Percentiles rank a stretch among this genome's conserved stretches.
phyloP scores from a whole-genome alignment of 2,797 vertebrate species.

The Sebastes glaucus region DNA sequence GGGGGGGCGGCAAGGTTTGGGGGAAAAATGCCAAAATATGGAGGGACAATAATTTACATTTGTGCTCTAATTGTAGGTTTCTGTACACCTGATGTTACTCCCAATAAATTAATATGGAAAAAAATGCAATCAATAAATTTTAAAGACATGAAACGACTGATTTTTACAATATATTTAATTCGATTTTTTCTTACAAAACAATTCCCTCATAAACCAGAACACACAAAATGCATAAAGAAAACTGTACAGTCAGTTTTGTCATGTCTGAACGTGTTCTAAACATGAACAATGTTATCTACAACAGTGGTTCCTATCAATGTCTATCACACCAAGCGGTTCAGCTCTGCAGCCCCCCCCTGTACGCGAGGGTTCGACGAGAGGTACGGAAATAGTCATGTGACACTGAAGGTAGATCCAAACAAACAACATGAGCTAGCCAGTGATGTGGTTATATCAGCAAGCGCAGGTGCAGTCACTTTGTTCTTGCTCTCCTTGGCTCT shows the following conservation, averaged over 20 bases:
- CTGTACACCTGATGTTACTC: too few species aligned
- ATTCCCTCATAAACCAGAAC: conserved; percentile 83
- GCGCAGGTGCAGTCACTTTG: conserved; percentile 57
- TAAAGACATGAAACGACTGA: conserved; percentile 19
- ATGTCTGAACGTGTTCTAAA: conserved; percentile 79
- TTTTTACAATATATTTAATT: conserved; percentile 80
- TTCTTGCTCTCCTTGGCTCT: conserved; percentile 66
- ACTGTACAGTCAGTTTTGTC: conserved; percentile 81
- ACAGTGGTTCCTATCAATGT: conserved; percentile 78
- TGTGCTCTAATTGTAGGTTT: too few species aligned
- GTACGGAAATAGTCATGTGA: conserved; percentile 62
- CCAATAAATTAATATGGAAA: background rate
- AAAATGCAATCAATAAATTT: too few species aligned
- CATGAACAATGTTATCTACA: conserved; percentile 83
- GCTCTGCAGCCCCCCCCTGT: conserved; percentile 57
- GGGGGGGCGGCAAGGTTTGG: too few species aligned
- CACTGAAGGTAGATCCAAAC: conserved; percentile 66
- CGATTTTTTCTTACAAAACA: conserved; percentile 81
- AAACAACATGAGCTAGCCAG: conserved; percentile 64
- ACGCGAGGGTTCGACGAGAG: conserved; percentile 49
- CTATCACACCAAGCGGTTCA: conserved; percentile 74
- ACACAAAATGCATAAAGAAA: conserved; percentile 85
- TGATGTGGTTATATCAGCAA: conserved; percentile 44
- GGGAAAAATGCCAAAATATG: too few species aligned
- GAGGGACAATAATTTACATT: too few species aligned